Evolutionary conservation across 1,140 invertebrate species (phyloP).

Genomic region (Onthophagus taurus): DNA sequence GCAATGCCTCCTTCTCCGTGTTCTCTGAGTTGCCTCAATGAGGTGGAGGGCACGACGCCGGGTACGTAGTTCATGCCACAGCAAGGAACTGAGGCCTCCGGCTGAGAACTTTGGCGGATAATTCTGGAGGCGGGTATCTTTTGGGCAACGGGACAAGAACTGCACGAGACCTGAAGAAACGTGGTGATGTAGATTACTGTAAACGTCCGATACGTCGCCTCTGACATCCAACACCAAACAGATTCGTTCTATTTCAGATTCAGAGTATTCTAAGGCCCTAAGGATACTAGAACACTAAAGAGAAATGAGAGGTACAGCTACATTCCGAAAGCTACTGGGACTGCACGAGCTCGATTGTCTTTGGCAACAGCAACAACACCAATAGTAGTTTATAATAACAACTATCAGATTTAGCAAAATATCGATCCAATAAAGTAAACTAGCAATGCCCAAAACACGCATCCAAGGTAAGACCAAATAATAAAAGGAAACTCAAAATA

Average conservation of each 20-base stretch:
- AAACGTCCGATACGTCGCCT: background rate
- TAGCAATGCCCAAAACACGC: slow-evolving; percentile 4
- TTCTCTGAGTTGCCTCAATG: slow-evolving; percentile 65
- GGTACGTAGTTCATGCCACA: slow-evolving; percentile 49
- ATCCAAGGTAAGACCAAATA: too few relatives aligned
- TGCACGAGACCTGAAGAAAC: slow-evolving; percentile 38
- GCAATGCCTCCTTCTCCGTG: slow-evolving; percentile 72
- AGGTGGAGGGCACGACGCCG: slow-evolving; percentile 57
- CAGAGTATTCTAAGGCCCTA: slow-evolving; percentile 9
- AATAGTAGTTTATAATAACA: slow-evolving; percentile 9
- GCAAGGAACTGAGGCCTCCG: slow-evolving; percentile 62
- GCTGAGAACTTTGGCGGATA: slow-evolving; percentile 84
- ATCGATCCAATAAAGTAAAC: slow-evolving; percentile 1
- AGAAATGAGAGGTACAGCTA: background rate
- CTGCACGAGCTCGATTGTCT: background rate
- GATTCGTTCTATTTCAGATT: background rate
- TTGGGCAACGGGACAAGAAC: slow-evolving; percentile 55
- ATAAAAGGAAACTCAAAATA: too few relatives aligned
- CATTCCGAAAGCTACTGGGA: slow-evolving; percentile 2
- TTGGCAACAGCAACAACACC: slow-evolving; percentile 4
- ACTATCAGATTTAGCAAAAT: slow-evolving; percentile 10
- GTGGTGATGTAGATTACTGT: background rate
- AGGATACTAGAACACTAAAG: background rate
- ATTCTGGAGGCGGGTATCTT: slow-evolving; percentile 62
- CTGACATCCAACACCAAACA: slow-evolving; percentile 5